A percentile compares a stretch with the other conserved stretches of the same genome.
Conservation (phyloP, 2,797 vertebrate species). For the Rhinogobio ventralis region DNA sequence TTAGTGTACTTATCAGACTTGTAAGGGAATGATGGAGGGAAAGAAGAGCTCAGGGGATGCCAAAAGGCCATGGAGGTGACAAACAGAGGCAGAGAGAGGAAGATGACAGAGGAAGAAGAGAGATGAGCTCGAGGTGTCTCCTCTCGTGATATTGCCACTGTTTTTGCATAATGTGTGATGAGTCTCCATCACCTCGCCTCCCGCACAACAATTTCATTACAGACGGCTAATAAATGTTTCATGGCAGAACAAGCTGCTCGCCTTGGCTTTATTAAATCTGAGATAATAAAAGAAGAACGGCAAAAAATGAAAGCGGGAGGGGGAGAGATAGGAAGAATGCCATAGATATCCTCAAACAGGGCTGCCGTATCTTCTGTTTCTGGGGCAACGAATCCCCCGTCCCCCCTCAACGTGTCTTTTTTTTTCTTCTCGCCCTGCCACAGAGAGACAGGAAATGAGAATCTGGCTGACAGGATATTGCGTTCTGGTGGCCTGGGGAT, state of each 20-base stretch:
- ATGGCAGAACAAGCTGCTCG: constrained; percentile 90
- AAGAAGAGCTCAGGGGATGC: background rate
- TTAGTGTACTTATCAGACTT: background rate
- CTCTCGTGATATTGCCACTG: constrained; percentile 78
- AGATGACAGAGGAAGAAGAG: constrained; percentile 53
- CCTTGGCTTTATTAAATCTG: constrained; percentile 92
- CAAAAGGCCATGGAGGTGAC: constrained; percentile 29
- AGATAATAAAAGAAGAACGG: constrained; percentile 89
- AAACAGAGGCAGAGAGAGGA: constrained; percentile 24
- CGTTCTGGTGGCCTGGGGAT: constrained; percentile 89
- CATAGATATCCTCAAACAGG: constrained; percentile 81
- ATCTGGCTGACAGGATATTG: constrained; percentile 93
- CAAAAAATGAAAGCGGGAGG: constrained; percentile 65
- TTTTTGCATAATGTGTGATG: constrained; percentile 89
- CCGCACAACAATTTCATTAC: constrained; percentile 93
- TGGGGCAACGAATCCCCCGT: constrained; percentile 83
- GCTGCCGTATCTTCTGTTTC: constrained; percentile 86
- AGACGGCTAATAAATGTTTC: constrained; percentile 96
- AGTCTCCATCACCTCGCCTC: constrained; percentile 82
- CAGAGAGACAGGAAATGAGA: constrained; percentile 92
- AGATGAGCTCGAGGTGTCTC: constrained; percentile 62
- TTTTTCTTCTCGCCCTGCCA: constrained; percentile 70
- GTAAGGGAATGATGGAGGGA: background rate
- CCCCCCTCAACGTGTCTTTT: constrained; percentile 63
- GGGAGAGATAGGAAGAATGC: constrained; percentile 74